Evolutionary conservation across 2,888 invertebrate species (phyloP), one percentile per base, ranked within the genome.

Genomic region (Drosophila quinaria): DNA sequence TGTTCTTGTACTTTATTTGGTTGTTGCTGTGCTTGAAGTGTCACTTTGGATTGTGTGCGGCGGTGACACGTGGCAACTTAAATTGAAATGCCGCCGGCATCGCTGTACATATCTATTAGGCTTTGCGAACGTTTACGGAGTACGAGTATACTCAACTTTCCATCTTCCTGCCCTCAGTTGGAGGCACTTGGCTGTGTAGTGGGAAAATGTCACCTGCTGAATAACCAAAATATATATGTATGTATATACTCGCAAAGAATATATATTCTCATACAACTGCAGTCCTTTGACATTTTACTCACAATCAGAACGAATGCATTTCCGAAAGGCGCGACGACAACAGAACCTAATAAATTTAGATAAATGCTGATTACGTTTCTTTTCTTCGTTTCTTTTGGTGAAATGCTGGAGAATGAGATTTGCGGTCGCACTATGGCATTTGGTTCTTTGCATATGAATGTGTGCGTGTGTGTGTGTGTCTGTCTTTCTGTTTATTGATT

Each of bases 1-100:
- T 13, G 35, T 41, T 37, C 13, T 19, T 25, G 41, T 67, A 11
- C 25, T 39, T 42, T 29, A 15, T 39, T 17, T 25, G 46, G 33
- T 56, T 46, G n/a, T 47, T 17, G 47, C 4, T 42, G 47, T 42
- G 65, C 62, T 79, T 86, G 50, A 72, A 86, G 89, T 88, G 87
- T 88, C 87, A 80, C 66, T 74, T 78, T 73, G 88, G 82, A 79
- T 89, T 81, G 74, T 85, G 78, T 78, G 73, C 70, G 70, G 58
- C 71, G 75, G 74, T 90, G 85, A 86, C 89, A 90, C 90, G 89
- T 90, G 85, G 87, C 87, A 88, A 80, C 75, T 88, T 86, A 86
- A 90, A 86, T 88, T 86, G 89, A 86, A 90, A 88, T 77, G 89
- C 89, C 74, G 85, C 82, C 75, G 85, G 78, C 75, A 73, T 62